Conservation (phyloP, 2,113 vertebrate species). For the Saiga tatarica region DNA sequence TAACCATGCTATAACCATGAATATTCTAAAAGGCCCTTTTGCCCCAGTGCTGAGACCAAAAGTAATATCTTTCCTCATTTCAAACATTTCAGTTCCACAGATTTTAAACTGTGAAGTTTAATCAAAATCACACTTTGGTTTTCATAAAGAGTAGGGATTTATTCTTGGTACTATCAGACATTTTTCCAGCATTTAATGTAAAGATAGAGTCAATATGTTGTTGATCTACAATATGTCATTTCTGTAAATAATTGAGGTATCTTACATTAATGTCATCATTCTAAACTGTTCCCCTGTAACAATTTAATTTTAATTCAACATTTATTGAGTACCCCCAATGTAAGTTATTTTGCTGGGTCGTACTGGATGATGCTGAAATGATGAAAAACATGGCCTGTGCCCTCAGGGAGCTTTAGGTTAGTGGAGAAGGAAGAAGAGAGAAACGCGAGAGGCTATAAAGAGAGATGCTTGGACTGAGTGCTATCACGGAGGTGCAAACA, state of each 20-base stretch:
- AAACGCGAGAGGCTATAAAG: neutral
- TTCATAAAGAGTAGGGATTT: neutral
- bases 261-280: neutral
- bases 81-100: neutral
- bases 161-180: neutral
- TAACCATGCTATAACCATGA: neutral
- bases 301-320: constrained; percentile 37
- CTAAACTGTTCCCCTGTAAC: neutral
- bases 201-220: neutral
- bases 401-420: neutral
- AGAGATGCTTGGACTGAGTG: neutral
- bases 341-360: neutral
- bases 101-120: neutral
- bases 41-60: neutral
- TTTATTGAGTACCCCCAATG: neutral
- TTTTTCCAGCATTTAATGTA: constrained; percentile 29
- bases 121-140: neutral
- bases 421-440: neutral
- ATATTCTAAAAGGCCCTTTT: constrained; percentile 34
- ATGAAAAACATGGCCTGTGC: neutral
- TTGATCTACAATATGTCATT: constrained; percentile 1
- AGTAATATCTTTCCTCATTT: neutral
- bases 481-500: neutral
- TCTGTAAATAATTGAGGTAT: constrained; percentile 33
- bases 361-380: neutral